Conservation (phyloP, 2,888 invertebrate species). For the Lasius platythorax region DNA sequence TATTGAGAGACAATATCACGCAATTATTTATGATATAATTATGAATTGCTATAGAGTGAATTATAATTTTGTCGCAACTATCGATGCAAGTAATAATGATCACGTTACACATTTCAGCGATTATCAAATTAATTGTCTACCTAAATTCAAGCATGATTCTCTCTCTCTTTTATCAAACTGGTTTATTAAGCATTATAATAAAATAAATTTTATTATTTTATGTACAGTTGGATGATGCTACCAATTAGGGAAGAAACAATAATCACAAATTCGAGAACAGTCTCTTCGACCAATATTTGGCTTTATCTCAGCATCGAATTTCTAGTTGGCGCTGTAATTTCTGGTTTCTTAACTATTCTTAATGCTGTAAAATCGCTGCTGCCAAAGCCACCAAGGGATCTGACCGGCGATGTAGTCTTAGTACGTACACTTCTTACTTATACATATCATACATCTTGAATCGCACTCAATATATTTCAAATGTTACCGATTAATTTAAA, state of each 20-base stretch:
- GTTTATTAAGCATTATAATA: background rate
- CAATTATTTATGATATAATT: background rate
- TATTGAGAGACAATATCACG: background rate
- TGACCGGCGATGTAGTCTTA: conserved; percentile 81
- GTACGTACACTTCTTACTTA: conserved; percentile 69
- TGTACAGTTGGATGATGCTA: conserved; percentile 76
- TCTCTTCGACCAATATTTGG: conserved; percentile 76
- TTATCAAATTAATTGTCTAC: background rate
- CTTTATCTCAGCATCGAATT: conserved; percentile 81
- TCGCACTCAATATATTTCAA: background rate
- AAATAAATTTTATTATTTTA: conserved; percentile 41
- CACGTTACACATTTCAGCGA: too few species aligned
- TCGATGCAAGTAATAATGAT: too few species aligned
- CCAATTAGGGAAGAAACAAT: conserved; percentile 71
- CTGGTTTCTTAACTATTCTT: conserved; percentile 75
- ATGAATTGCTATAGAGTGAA: background rate
- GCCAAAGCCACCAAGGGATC: conserved; percentile 83
- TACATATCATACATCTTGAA: background rate
- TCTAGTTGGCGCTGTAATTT: conserved; percentile 75
- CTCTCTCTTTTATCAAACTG: background rate
- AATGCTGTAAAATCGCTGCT: conserved; percentile 77
- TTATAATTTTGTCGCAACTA: background rate
- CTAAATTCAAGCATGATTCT: background rate
- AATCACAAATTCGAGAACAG: conserved; percentile 66
- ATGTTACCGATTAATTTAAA: background rate